phyloP scores from a whole-genome alignment of 2,888 invertebrate species.

The Apomyelois bistriatella region DNA sequence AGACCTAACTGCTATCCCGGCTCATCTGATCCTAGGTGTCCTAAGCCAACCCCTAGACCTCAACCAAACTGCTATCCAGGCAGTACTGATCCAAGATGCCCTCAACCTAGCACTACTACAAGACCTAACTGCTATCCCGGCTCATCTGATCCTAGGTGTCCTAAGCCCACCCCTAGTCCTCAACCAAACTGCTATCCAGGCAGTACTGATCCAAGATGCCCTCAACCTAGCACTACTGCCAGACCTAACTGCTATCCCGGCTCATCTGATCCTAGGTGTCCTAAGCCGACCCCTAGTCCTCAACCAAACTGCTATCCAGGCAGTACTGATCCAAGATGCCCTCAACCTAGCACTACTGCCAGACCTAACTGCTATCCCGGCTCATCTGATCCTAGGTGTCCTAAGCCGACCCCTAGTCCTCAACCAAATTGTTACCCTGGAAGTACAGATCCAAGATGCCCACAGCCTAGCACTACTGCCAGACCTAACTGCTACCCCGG shows the following conservation, averaged over 20 bases:
- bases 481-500: conserved; percentile 45
- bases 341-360: conserved; percentile 25
- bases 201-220: conserved; percentile 25
- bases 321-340: conserved; percentile 24
- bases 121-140: conserved; percentile 29
- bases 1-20: conserved; percentile 30
- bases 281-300: conserved; percentile 27
- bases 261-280: conserved; percentile 27
- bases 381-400: conserved; percentile 24
- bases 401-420: conserved; percentile 27
- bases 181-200: conserved; percentile 34
- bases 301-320: conserved; percentile 33
- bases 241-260: conserved; percentile 45
- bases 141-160: conserved; percentile 24
- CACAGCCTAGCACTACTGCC: conserved; percentile 30
- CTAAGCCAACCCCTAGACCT: conserved; percentile 26
- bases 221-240: conserved; percentile 30
- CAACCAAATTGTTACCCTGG: conserved; percentile 33
- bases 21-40: conserved; percentile 30
- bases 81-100: conserved; percentile 24
- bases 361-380: conserved; percentile 29
- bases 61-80: conserved; percentile 33
- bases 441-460: conserved; percentile 25
- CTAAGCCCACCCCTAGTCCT: conserved; percentile 27
- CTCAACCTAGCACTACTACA: conserved; percentile 25